A percentile compares a stretch with the other conserved stretches of the same genome.
phyloP scores from a whole-genome alignment of 2,888 invertebrate species.

The Acanthosoma haemorrhoidale region DNA sequence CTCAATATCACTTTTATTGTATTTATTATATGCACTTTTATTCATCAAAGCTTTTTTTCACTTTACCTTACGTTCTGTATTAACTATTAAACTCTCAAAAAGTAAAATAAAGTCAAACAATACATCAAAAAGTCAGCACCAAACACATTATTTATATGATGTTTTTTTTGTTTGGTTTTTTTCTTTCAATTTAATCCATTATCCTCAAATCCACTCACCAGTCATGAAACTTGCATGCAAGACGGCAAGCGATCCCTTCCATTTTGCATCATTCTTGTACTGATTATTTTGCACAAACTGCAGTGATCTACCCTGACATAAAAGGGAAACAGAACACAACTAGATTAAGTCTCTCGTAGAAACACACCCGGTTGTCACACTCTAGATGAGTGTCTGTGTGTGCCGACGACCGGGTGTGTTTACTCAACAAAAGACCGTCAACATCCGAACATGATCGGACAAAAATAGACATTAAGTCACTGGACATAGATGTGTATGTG shows the following conservation, averaged over 20 bases:
- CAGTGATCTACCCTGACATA: background rate
- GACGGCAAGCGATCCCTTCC: background rate
- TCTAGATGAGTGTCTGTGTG: background rate
- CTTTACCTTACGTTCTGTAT: too few relatives aligned
- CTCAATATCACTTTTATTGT: too few relatives aligned
- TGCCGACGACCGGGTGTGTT: background rate
- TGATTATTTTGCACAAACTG: too few relatives aligned
- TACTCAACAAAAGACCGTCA: background rate
- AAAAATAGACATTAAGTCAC: background rate
- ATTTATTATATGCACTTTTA: too few relatives aligned
- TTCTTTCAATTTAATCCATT: background rate
- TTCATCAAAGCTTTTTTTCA: too few relatives aligned
- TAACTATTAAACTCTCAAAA: too few relatives aligned
- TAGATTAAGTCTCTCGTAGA: background rate
- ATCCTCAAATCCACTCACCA: background rate
- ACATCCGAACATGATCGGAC: background rate
- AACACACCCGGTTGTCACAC: background rate
- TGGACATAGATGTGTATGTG: background rate
- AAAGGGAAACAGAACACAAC: background rate
- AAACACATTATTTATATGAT: too few relatives aligned
- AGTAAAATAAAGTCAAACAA: too few relatives aligned
- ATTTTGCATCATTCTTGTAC: too few relatives aligned
- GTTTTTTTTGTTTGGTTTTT: too few relatives aligned
- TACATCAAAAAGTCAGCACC: too few relatives aligned
- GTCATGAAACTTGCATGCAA: background rate